Base-by-base conservation (phyloP, 1,140 invertebrate genomes). In the Anadara kagoshimensis region DNA sequence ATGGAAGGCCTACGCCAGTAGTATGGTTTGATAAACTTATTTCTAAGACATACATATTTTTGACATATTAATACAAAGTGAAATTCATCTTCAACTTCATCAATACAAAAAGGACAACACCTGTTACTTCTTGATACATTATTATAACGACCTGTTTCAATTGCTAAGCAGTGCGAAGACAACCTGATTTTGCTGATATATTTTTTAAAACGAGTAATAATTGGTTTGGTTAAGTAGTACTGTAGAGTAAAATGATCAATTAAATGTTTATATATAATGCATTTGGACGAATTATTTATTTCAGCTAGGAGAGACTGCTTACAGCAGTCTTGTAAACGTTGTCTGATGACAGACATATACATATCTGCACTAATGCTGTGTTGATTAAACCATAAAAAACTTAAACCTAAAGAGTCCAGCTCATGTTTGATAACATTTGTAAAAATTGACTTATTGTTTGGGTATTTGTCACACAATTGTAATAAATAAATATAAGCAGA, bases 401-500 rank as follows among this genome's bases (percentile, higher is more conserved):
- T 29, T 24, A 63, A 20, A 49, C 47, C 18, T n/a, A 47, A 41
- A 63, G 12, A n/a, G 24, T 24, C 44, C 18, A 63, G 24, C 18
- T 47, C 20, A 14, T 63, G 44, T 47, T 22, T 47, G 5, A 63
- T n/a, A 49, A 29, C 63, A 45, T 29, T 36, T 16, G 16, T 12
- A 3, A 8, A 26, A 29, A 56, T 20, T 20, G 53, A 11, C 16
- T 56, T 45, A 47, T 47, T 47, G 11, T 41, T 20, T 36, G 29
- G n/a, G 51, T 44, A 51, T 41, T 66, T 66, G 5, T 20, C 26
- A 43, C 41, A 43, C 53, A 49, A 54, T 5, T n/a, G 4, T 22
- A 56, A 49, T 12, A 66, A 22, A 8, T 56, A 41, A 49, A 26
- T 57, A 44, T 66, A 54, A 44, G 36, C 53, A 53, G 64, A 56